phyloP scores from a whole-genome alignment of 1,140 invertebrate species.

The Venturia canescens region DNA sequence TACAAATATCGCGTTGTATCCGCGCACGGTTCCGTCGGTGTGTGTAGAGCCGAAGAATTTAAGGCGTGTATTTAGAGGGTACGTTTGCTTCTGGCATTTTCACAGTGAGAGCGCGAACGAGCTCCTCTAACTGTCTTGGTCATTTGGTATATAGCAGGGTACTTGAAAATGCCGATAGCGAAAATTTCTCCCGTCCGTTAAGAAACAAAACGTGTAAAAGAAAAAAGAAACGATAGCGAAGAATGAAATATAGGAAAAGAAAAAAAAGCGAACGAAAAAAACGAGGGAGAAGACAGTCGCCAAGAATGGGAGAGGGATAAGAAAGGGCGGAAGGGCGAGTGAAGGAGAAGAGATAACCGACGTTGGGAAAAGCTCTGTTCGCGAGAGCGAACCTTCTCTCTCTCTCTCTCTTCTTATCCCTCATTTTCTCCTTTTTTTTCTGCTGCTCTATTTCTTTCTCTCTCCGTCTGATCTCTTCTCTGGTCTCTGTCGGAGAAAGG shows the following conservation, averaged over 20 bases:
- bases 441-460: neutral
- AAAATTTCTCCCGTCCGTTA: conserved; percentile 58
- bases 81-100: neutral
- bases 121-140: neutral
- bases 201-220: conserved; percentile 27
- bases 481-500: conserved; percentile 28
- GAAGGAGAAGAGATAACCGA: conserved; percentile 42
- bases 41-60: neutral
- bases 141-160: conserved; percentile 34
- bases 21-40: neutral
- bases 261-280: conserved; percentile 34
- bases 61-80: neutral
- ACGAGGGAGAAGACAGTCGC: conserved; percentile 43
- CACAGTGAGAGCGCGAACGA: neutral
- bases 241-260: conserved; percentile 42
- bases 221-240: conserved; percentile 31
- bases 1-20: neutral
- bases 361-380: conserved; percentile 41
- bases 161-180: conserved; percentile 63
- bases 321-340: conserved; percentile 23
- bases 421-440: neutral
- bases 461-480: conserved; percentile 4
- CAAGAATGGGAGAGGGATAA: conserved; percentile 2
- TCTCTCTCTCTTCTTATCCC: neutral
- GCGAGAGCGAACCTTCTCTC: neutral